Base-by-base conservation (phyloP, 2,888 invertebrate species). In the Eulithis testata region DNA sequence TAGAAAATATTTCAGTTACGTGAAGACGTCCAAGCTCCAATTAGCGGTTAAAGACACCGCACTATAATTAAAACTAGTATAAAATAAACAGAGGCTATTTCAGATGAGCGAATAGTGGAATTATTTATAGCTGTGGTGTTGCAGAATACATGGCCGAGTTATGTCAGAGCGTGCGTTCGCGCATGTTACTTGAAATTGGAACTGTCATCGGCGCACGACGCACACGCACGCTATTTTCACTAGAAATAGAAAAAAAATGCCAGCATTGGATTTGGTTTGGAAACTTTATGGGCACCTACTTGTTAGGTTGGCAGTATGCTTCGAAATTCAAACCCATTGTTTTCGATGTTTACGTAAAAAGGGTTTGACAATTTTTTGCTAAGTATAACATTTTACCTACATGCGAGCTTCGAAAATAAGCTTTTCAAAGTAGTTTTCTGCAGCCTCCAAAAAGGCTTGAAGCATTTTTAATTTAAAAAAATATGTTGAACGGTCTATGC, bases 61-160 rank as follows among this genome's bases (percentile, higher is more conserved):
- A 79, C 85, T 89, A 87, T 89, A 88, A 91, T 90, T 89, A 87
- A 81, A 82, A 76, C 79, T 75, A 76, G 72, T 76, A 80, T 85
- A 87, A 87, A 87, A 89, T 85, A 87, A 86, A 85, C 85, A 80
- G 77, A 78, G 83, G 82, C 88, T 87, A 88, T 90, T 90, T 88
- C 82, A 85, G 83, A 82, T 78, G 80, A 74, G 78, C 83, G 83
- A 85, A 87, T 87, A 85, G 85, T 77, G 73, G 74, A 73, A 74
- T 80, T 91, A 90, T 88, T 86, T 85, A 89, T 91, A 90, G 88
- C 82, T 78, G 21, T 21, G 75, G 65, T 75, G 82, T 91, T 91
- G 90, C 90, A 87, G 87, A 90, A 90, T 89, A 87, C 87, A 84
- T 85, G 90, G 87, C 90, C 90, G 90, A 87, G 87, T 91, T 91